Base-by-base conservation (phyloP, 2,888 invertebrate genomes). In the Eudasyphora cyanicolor region DNA sequence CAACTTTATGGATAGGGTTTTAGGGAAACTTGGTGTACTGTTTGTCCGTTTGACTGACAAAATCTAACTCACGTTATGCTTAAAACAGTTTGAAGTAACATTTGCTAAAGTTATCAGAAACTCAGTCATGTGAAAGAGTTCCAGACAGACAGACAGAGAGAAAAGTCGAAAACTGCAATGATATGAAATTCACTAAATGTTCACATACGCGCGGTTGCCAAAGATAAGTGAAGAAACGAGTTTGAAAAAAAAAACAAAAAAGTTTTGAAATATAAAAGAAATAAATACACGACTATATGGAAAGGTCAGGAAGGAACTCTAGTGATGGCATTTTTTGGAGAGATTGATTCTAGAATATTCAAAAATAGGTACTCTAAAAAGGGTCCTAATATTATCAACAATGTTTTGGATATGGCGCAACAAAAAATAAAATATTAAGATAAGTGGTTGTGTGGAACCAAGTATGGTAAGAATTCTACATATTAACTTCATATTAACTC, bases 31-130 rank as follows among this genome's bases (percentile, higher is more conserved):
- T n/a, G n/a, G 17, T 49, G 19, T 51, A 12, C 42, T 24, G 1
- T 54, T 24, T 3, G 21, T 24, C 21, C 27, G 27, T 57, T 12
- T 57, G 62, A 38, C 19, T 64, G 83, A 83, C 80, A 81, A 79
- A 73, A 84, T 84, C 78, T 73, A 74, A 78, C 78, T 76, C 78
- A 84, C 84, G 78, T 81, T 81, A 79, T 71, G 73, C 74, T 83
- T 57, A 74, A 77, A 83, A 70, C 77, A 80, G 79, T 80, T 83
- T 57, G 79, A 84, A 81, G 81, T 76, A 84, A 84, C 81, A 81
- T 84, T 84, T 84, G 84, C 67, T 60, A 81, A 81, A 84, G 80
- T 84, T 81, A 84, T 81, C 84, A 81, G 76, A 81, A 79, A 81
- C 69, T 76, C 73, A 81, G 76, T 78, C 81, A 84, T 69, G 84